phyloP scores from a whole-genome alignment of 1,140 invertebrate species.

The Philotrypesis tridentata region DNA sequence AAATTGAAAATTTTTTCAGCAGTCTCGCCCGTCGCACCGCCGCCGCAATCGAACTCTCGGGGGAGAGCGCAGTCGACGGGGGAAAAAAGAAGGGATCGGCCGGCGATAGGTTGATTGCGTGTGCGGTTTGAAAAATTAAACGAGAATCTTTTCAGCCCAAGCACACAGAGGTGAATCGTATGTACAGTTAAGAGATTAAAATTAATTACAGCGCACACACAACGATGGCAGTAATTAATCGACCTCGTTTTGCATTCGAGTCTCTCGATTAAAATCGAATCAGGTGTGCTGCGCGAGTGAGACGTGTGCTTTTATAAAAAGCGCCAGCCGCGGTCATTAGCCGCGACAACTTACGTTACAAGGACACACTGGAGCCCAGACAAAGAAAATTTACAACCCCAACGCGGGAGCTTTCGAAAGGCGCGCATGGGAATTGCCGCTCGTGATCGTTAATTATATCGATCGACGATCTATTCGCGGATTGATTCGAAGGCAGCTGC shows the following conservation, averaged over 20 bases:
- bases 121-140: too few species aligned
- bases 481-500: not conserved
- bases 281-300: too few species aligned
- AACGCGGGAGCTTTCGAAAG: conserved; percentile 45
- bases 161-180: too few species aligned
- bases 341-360: not conserved
- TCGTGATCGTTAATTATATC: conserved; percentile 69
- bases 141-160: too few species aligned
- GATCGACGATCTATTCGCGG: conserved; percentile 66
- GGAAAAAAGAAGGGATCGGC: not conserved
- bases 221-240: too few species aligned
- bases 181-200: too few species aligned
- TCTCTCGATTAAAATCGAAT: too few species aligned
- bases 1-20: conserved; percentile 13
- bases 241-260: too few species aligned
- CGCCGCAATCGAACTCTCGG: not conserved
- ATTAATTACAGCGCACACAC: too few species aligned
- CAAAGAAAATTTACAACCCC: not conserved
- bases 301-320: too few species aligned
- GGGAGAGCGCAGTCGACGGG: not conserved
- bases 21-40: conserved; percentile 12
- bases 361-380: not conserved
- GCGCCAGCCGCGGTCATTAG: too few species aligned
- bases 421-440: conserved; percentile 66
- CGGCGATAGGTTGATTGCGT: not conserved